phyloP scores from a whole-genome alignment of 2,888 invertebrate genomes.

The Agrilus mali region DNA sequence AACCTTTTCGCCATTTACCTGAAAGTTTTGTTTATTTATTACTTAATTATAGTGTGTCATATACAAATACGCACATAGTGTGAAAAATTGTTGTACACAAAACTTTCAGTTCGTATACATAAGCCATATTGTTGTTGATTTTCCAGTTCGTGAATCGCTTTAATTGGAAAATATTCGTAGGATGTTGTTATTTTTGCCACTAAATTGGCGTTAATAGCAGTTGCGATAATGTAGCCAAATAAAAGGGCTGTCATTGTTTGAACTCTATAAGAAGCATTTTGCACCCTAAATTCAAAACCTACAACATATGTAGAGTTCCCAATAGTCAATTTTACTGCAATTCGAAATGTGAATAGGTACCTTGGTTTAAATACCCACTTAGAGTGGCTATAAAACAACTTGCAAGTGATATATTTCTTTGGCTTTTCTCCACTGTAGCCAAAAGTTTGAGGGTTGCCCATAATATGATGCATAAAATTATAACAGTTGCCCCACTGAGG shows the following conservation, averaged over 20 bases:
- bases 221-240: constrained; percentile 25
- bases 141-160: constrained; percentile 28
- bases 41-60: neutral
- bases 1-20: neutral
- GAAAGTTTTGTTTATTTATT: too few relatives aligned
- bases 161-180: constrained; percentile 26
- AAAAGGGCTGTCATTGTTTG: constrained; percentile 23
- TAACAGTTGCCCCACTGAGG: constrained; percentile 17
- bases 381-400: constrained; percentile 24
- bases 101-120: constrained; percentile 33
- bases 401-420: constrained; percentile 20
- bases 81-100: constrained; percentile 28
- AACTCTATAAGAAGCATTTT: constrained; percentile 23
- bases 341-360: constrained; percentile 14
- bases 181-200: constrained; percentile 32
- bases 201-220: constrained; percentile 28
- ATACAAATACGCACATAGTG: constrained; percentile 15
- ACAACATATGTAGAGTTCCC: constrained; percentile 3
- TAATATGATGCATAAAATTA: constrained; percentile 19
- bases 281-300: constrained; percentile 26
- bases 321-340: too few relatives aligned
- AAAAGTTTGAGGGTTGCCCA: constrained; percentile 23
- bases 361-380: constrained; percentile 29
- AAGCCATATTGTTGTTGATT: constrained; percentile 26
- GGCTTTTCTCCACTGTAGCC: constrained; percentile 12